Evolutionary conservation across 2,113 vertebrate genomes (phyloP), one percentile per base, ranked within the genome.

Genomic region (Aleadryas rufinucha): DNA sequence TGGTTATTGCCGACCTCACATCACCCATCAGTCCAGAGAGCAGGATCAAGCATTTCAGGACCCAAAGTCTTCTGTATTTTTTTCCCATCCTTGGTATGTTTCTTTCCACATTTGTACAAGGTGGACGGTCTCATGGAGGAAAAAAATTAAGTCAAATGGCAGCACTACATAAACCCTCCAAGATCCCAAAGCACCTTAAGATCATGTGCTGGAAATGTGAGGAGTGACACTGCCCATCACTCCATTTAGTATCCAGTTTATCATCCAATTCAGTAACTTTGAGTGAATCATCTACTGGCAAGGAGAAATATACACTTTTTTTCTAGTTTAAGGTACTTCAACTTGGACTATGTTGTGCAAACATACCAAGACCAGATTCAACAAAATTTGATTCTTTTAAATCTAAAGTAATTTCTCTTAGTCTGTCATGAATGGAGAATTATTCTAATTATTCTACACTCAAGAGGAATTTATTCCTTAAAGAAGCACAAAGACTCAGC

Each of bases 1-100:
- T 45, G 61, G 6, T 50, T n/a, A 5, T 2, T 1, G 0, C 4
- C 54, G 59, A 57, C 13, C 39, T 39, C 18, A 0, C 17, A 16
- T 17, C 30, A 7, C 35, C 12, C 13, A 1, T 21, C 12, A 22
- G 13, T 47, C 21, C 39, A n/a, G 27, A 84, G 21, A 17, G 17
- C 52, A 74, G 18, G 33, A 31, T 16, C 16, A 47, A 26, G 6
- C 41, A 31, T 44, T 71, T 64, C 44, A 30, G 61, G 26, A 56
- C 17, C 23, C 21, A 6, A 16, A 3, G 14, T 50, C 30, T 78
- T 35, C 39, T 2, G 0, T 63, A 28, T 7, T 64, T 81, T 78
- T 65, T 74, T 5, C 20, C 14, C 7, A 7, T 53, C 11, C 13
- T 17, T 45, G 5, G 7, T 13, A 28, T 50, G 18, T 37, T 65